Conservation (phyloP, 2,113 vertebrate species). For the Danionella cerebrum region DNA sequence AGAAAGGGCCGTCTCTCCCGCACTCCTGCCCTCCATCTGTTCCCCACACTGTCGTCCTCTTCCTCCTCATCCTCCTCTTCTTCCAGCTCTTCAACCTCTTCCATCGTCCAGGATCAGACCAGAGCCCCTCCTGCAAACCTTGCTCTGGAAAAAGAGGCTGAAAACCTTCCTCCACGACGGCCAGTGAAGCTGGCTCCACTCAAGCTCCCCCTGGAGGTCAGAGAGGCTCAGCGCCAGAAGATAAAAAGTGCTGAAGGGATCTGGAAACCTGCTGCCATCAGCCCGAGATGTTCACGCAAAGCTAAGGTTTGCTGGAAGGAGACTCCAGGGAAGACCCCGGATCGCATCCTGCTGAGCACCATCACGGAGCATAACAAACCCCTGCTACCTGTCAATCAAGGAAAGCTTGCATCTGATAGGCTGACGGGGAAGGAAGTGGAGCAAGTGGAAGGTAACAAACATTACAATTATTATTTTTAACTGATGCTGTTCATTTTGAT, state of each 20-base stretch:
- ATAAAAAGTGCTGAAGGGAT: constrained; percentile 56
- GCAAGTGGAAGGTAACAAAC: constrained; percentile 30
- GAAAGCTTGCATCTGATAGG: constrained; percentile 10
- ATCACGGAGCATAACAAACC: constrained; percentile 27
- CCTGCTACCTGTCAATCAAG: constrained; percentile 3
- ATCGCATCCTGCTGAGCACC: neutral
- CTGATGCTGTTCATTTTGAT: too few species aligned
- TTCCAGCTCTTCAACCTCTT: neutral
- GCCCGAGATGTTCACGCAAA: constrained; percentile 34
- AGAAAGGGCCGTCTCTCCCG: constrained; percentile 50
- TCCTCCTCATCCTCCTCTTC: constrained; percentile 1
- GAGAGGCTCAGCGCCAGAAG: constrained; percentile 65
- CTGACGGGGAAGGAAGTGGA: neutral
- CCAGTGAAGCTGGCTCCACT: constrained; percentile 68
- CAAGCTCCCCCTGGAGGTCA: constrained; percentile 61
- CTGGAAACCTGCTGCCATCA: constrained; percentile 44
- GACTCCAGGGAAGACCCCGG: constrained; percentile 19
- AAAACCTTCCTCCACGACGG: constrained; percentile 46
- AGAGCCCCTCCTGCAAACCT: neutral
- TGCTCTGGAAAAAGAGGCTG: constrained; percentile 37
- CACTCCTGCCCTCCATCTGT: constrained; percentile 58
- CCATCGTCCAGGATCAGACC: neutral
- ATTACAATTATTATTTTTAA: too few species aligned
- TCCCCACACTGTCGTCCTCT: constrained; percentile 41
- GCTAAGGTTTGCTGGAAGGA: constrained; percentile 30